Conservation (phyloP, 2,113 vertebrate genomes). For the Daboia siamensis region DNA sequence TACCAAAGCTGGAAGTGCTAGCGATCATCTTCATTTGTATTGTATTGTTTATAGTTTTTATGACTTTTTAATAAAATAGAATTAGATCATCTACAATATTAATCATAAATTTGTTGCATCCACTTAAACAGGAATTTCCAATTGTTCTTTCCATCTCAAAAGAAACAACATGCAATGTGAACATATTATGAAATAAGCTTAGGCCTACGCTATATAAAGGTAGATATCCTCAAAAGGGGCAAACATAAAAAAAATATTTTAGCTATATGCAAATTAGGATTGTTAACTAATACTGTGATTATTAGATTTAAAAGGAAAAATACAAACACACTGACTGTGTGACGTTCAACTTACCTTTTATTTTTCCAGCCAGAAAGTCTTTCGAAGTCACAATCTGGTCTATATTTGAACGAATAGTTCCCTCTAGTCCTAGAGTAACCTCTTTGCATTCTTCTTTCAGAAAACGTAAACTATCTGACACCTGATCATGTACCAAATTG, state of each 20-base stretch:
- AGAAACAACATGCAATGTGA: not conserved
- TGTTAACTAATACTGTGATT: not conserved
- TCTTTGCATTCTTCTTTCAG: constrained; percentile 83
- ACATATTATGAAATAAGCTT: not conserved
- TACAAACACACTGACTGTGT: not conserved
- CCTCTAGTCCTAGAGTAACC: constrained; percentile 73
- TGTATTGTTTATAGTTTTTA: not conserved
- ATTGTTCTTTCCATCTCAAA: not conserved
- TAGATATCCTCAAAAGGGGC: not conserved
- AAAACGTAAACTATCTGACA: constrained; percentile 71
- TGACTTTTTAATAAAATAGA: not conserved
- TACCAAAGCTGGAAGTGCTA: not conserved
- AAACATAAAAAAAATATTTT: not conserved
- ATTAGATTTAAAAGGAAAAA: not conserved
- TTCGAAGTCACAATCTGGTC: constrained; percentile 85
- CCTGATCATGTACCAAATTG: constrained; percentile 78
- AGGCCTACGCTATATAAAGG: not conserved
- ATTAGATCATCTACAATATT: not conserved
- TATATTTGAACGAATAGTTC: constrained; percentile 87
- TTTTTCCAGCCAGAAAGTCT: constrained; percentile 79
- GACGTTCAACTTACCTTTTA: constrained; percentile 74
- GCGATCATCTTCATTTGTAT: not conserved
- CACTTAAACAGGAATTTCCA: not conserved
- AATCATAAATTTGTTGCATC: not conserved
- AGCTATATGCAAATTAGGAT: not conserved